Percentiles rank a stretch among this genome's conserved stretches.
Conservation (phyloP, 2,888 invertebrate species). For the Linyphia triangularis region DNA sequence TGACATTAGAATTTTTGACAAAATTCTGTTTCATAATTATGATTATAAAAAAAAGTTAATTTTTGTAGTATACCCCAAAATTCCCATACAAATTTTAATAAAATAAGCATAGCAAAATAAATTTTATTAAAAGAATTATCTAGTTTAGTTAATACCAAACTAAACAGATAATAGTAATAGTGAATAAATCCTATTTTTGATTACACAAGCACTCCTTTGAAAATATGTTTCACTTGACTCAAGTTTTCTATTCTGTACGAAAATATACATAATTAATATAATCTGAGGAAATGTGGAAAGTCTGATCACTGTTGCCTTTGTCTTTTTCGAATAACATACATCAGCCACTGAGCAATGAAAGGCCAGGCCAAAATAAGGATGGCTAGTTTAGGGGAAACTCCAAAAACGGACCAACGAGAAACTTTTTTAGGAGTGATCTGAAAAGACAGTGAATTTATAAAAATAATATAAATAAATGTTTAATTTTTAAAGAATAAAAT, state of each 20-base stretch:
- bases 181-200: background rate
- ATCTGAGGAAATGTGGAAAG: background rate
- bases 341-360: slow-evolving; percentile 70
- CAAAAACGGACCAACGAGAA: slow-evolving; percentile 72
- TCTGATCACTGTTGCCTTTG: slow-evolving; percentile 27
- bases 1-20: too few species aligned
- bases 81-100: background rate
- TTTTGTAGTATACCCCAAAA: too few species aligned
- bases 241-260: background rate
- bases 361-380: slow-evolving; percentile 76
- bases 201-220: background rate
- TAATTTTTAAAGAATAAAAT: too few species aligned
- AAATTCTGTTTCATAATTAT: too few species aligned
- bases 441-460: slow-evolving; percentile 10
- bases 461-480: background rate
- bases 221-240: background rate
- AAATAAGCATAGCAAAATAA: background rate
- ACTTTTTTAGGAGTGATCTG: slow-evolving; percentile 24
- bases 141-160: background rate
- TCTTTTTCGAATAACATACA: slow-evolving; percentile 66
- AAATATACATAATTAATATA: slow-evolving; percentile 16
- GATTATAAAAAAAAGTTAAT: too few species aligned
- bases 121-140: background rate
- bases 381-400: slow-evolving; percentile 71
- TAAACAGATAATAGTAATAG: background rate